Conservation (phyloP, 1,140 invertebrate genomes). For the Drosophila subpulchrella region DNA sequence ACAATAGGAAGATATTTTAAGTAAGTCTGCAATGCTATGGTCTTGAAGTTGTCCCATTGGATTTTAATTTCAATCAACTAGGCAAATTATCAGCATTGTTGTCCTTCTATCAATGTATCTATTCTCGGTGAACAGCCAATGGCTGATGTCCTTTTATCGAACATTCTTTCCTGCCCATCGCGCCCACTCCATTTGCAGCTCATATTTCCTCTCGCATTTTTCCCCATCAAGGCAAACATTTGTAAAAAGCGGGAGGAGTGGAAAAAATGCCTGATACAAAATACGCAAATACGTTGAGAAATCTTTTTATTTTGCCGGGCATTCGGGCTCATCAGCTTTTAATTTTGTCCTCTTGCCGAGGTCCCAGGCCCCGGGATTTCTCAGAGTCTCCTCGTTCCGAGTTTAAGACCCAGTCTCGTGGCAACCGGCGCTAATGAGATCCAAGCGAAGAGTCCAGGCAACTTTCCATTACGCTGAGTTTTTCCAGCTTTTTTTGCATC, state of each 20-base stretch:
- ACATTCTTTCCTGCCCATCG: slow-evolving; percentile 6
- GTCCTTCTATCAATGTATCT: background rate
- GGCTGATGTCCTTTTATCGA: slow-evolving; percentile 32
- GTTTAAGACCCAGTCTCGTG: slow-evolving; percentile 40
- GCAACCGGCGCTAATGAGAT: slow-evolving; percentile 81
- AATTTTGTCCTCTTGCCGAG: slow-evolving; percentile 72
- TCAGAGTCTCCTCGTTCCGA: slow-evolving; percentile 4
- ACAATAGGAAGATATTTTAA: background rate
- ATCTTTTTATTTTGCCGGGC: slow-evolving; percentile 78
- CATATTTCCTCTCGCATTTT: slow-evolving; percentile 52
- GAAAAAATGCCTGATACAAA: slow-evolving; percentile 46
- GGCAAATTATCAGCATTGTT: background rate
- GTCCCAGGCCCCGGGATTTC: slow-evolving; percentile 25
- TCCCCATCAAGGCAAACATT: slow-evolving; percentile 32
- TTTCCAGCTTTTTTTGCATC: slow-evolving; percentile 42
- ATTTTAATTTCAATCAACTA: slow-evolving; percentile 8
- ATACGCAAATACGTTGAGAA: slow-evolving; percentile 73
- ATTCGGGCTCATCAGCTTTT: slow-evolving; percentile 83
- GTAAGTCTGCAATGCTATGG: too few species aligned
- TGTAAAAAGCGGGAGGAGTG: background rate
- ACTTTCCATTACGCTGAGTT: slow-evolving; percentile 78
- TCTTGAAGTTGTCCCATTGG: background rate
- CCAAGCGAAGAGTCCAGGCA: slow-evolving; percentile 55
- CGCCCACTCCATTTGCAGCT: slow-evolving; percentile 20
- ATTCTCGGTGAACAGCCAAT: background rate